Evolutionary conservation across 2,113 vertebrate species (phyloP).

Genomic region (Peromyscus leucopus): DNA sequence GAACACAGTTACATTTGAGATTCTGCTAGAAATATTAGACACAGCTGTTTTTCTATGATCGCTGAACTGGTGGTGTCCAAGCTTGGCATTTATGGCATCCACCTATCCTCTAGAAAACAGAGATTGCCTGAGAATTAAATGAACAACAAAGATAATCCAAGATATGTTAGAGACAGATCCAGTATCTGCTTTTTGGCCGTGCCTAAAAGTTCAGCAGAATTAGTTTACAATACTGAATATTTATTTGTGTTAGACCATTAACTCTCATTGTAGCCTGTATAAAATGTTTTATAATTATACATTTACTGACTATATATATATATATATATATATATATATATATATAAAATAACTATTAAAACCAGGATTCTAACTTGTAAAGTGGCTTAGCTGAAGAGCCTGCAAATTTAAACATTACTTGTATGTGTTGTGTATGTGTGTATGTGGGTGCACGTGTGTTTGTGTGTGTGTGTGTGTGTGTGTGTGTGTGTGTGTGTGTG

Average conservation of each 20-base stretch:
- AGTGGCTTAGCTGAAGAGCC: background rate
- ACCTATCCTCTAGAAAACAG: background rate
- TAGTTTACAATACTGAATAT: background rate
- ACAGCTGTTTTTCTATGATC: background rate
- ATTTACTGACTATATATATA: background rate
- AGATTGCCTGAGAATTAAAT: background rate
- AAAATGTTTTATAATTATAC: background rate
- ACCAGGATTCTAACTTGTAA: background rate
- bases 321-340: no score
- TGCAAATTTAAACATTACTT: background rate
- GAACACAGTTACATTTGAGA: background rate
- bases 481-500: background rate
- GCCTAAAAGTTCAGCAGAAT: background rate
- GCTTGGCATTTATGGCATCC: background rate
- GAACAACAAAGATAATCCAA: background rate
- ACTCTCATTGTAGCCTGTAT: background rate
- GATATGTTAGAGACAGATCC: background rate
- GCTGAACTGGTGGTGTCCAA: background rate
- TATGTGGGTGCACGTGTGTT: fast-evolving
- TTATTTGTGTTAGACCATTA: background rate
- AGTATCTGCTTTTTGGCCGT: background rate
- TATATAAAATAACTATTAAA: background rate
- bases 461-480: background rate
- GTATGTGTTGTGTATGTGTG: background rate
- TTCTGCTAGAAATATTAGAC: background rate